These are phyloP conservation scores for Venusia cambrica DNA, from an alignment of 2,888 invertebrate genomes.

Conservation along the genomic window DNA sequence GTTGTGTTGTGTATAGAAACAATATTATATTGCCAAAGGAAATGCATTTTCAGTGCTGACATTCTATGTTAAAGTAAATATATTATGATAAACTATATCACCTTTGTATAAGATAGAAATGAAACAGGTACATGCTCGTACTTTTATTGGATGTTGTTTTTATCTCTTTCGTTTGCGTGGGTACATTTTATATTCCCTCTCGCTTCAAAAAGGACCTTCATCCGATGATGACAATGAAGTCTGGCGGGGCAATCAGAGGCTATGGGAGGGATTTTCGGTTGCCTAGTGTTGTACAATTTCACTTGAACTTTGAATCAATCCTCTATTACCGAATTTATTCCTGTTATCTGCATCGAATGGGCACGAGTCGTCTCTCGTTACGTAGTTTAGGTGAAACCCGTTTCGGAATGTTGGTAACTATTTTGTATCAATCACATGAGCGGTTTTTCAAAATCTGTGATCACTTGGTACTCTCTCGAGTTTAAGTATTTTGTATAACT, in stretches of 20 bases:
- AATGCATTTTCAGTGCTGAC: constrained; percentile 73
- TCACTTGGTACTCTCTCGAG: constrained; percentile 79
- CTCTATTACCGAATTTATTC: constrained; percentile 1
- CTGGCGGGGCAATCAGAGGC: no score
- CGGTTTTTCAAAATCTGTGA: constrained; percentile 78
- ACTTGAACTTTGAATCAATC: no score
- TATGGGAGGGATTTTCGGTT: no score
- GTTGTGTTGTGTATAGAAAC: constrained; percentile 45
- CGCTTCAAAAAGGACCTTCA: no score
- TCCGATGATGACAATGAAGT: no score
- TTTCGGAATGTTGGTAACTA: constrained; percentile 64
- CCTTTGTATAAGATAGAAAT: constrained; percentile 50
- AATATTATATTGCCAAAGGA: constrained; percentile 69
- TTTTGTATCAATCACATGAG: constrained; percentile 63
- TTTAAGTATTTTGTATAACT: constrained; percentile 72
- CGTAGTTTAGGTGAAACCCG: constrained; percentile 67
- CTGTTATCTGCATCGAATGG: constrained; percentile 42
- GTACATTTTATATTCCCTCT: no score
- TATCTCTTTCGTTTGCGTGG: no score
- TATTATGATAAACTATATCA: constrained; percentile 62
- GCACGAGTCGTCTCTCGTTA: constrained; percentile 66
- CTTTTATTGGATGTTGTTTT: constrained; percentile 18
- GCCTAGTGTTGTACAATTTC: no score
- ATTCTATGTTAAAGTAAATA: constrained; percentile 48
- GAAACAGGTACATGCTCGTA: constrained; percentile 67